Base-by-base conservation (phyloP, 2,113 vertebrate species). In the Panthera uncia region DNA sequence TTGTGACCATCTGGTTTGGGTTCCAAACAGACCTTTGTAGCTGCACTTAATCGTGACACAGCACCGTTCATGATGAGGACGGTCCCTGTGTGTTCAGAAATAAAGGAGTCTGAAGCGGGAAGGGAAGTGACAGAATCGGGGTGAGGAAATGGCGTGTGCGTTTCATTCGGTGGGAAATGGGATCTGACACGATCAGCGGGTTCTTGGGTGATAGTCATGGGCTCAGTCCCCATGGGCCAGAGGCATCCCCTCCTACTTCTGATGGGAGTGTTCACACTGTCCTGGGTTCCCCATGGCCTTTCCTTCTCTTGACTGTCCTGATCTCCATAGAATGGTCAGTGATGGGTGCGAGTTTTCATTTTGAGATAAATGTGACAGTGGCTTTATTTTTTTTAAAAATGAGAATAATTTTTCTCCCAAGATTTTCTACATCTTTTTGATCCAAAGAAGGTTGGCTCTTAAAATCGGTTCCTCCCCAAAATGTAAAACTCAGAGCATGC, bases 151-250 rank as follows among this genome's bases (percentile, higher is more conserved):
- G 16, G 7, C 66, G 4, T 6, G 4, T 52, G 69, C 11, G 16
- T 65, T 83, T 29, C 31, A 19, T 76, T 55, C 11, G 0, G 7
- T 9, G 33, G 52, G 61, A 73, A 73, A n/a, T n/a, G 23, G 80
- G 5, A 57, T 11, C 66, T 9, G 19, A 16, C 10, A n/a, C 11
- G 9, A 7, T 55, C 9, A 8, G 18, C 29, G 5, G 29, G 21
- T 11, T 55, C 29, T n/a, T 74, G 18, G 36, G 29, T n/a, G 9
- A 45, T 29, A 45, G 1, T 19, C 1, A 2, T 0, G 7, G 73
- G 10, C 10, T 2, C 1, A 33, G 3, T 33, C 48, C 29, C 21
- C 36, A 4, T 23, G 13, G 27, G 19, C 57, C 23, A 1, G 0
- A 4, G 16, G 3, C 3, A 0, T 12, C 21, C n/a, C 31, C 74